Conservation (phyloP, 2,797 vertebrate genomes). For the Mallotus villosus region DNA sequence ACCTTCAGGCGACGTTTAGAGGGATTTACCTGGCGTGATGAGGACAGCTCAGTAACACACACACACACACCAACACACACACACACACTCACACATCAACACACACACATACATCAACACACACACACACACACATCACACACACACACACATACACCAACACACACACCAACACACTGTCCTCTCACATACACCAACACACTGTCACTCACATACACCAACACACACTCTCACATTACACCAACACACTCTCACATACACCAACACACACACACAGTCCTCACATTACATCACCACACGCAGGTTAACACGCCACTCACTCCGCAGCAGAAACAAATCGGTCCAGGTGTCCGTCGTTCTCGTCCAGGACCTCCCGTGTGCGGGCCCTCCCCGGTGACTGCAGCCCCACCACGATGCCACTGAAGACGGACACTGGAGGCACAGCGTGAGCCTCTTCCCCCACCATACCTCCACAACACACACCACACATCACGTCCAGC, state of each 20-base stretch:
- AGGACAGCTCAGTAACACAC: neutral
- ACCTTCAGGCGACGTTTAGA: too few relatives aligned
- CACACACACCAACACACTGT: too few relatives aligned
- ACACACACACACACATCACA: conserved; percentile 9
- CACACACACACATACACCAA: neutral
- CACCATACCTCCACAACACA: neutral
- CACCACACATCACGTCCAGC: neutral
- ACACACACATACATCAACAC: neutral
- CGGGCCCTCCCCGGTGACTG: conserved; percentile 98
- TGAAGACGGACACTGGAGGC: conserved; percentile 41
- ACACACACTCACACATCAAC: conserved; percentile 5
- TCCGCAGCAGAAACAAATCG: conserved; percentile 97
- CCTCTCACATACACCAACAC: too few relatives aligned
- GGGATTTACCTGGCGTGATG: too few relatives aligned
- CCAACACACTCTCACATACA: too few relatives aligned
- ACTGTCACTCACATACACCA: too few relatives aligned
- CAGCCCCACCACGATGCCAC: conserved; percentile 95
- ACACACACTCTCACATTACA: neutral
- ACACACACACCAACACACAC: conserved; percentile 1
- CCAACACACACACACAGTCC: too few relatives aligned
- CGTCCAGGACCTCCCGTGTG: conserved; percentile 93
- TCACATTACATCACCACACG: neutral
- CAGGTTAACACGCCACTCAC: conserved; percentile 71
- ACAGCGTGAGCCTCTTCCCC: conserved; percentile 4
- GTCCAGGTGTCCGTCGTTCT: conserved; percentile 92